Evolutionary conservation across 1,140 invertebrate species (phyloP).

Genomic region (Cepaea nemoralis): DNA sequence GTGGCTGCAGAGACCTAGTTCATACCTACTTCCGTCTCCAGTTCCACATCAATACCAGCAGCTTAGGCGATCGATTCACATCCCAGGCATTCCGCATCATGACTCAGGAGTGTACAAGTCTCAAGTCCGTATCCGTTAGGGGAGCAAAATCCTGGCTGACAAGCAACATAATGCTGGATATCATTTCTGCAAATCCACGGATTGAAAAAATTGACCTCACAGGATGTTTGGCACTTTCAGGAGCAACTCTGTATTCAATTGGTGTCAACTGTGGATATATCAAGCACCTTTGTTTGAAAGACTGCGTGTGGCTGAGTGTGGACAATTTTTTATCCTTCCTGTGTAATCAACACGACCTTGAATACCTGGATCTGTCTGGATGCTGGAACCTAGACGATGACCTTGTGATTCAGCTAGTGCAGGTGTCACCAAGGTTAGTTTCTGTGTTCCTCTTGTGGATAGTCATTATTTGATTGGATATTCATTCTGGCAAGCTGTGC

Average conservation of each 20-base stretch:
- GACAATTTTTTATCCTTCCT: constrained; percentile 61
- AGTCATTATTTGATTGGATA: too few relatives aligned
- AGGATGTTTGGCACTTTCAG: constrained; percentile 62
- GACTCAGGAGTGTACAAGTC: constrained; percentile 49
- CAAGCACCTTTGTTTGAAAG: constrained; percentile 56
- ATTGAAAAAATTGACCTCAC: constrained; percentile 63
- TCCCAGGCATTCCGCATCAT: constrained; percentile 54
- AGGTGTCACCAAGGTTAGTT: constrained; percentile 60
- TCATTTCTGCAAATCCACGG: constrained; percentile 59
- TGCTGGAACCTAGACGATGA: constrained; percentile 71
- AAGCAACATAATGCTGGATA: constrained; percentile 58
- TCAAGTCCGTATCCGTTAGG: constrained; percentile 58
- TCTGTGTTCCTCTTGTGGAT: neutral
- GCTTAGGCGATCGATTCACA: constrained; percentile 50
- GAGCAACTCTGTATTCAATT: constrained; percentile 59
- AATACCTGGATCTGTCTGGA: constrained; percentile 68
- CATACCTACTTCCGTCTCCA: constrained; percentile 52
- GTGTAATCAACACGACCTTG: constrained; percentile 56
- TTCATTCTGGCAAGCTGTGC: too few relatives aligned
- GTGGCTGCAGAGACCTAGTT: constrained; percentile 48
- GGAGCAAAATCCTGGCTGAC: constrained; percentile 69
- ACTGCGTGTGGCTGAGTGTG: constrained; percentile 69
- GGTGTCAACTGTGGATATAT: constrained; percentile 57
- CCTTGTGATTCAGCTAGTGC: constrained; percentile 57
- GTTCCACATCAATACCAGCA: constrained; percentile 53